Evolutionary conservation across 2,888 invertebrate species (phyloP), one percentile per base, ranked within the genome.

Genomic region (Dysmachus trigonus): DNA sequence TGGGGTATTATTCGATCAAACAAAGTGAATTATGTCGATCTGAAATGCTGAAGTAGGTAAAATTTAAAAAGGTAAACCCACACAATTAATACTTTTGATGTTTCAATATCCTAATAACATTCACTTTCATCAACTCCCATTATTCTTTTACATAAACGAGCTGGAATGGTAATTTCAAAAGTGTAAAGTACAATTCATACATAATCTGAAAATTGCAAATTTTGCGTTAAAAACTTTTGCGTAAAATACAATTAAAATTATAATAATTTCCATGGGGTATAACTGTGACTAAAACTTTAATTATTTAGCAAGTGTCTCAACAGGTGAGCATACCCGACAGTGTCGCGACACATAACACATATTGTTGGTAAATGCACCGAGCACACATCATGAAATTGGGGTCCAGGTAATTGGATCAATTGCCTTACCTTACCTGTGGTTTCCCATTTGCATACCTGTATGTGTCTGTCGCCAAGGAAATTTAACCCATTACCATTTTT

Each of bases 361-460:
- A n/a, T 27, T 8, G 27, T 62, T 62, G 47, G 47, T 47, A 47
- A 47, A 5, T 47, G 47, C 74, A 74, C 13, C n/a, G 31, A 31
- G 62, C 7, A 18, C 22, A 30, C 4, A 33, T 74, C 31, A 35
- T 33, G 33, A 33, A 73, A 73, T 35, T 74, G n/a, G 35, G 74
- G n/a, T 31, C 74, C 74, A 35, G 18, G 74, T 74, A 74, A 74
- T 35, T 74, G 31, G 74, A 74, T 74, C 74, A 74, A 62, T 62
- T 27, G 62, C 62, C 62, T 62, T 62, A 62, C 62, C 10, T 62
- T 27, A 22, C 18, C 33, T 35, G 35, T 74, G 35, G 74, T 35
- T 74, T n/a, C 74, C 74, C 74, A 33, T 74, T 35, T 62, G 13
- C 27, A 62, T 62, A 62, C n/a, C 8, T 3, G 35, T 74, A 74